Evolutionary conservation across 53 echinoderm and acorn worm species (phyloP), one percentile per base, ranked within the genome.

Genomic region (Stichopus horrens): DNA sequence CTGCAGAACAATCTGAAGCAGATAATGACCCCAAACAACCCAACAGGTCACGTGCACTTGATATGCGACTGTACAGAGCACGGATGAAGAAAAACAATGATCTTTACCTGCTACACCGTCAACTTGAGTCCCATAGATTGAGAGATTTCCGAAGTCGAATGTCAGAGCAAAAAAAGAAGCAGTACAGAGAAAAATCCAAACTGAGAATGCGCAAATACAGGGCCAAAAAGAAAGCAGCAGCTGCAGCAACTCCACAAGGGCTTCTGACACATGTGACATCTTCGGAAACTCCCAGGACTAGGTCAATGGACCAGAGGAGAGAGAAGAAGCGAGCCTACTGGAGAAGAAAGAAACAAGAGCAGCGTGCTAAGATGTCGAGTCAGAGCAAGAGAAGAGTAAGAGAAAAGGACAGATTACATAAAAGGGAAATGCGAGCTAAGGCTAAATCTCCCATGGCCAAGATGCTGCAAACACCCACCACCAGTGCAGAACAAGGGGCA

Each of bases 281-380:
- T 16, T 13, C 77, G 22, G 77, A 77, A 77, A 77, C 13, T 23
- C 18, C 22, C 58, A 16, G 59, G 19, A 55, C 83, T 18, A 83
- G 60, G 22, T 83, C 83, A 10, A 57, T 23, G 13, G 60, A 83
- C 5, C 60, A 59, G 19, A 83, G 59, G 63, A n/a, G 59, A 57
- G 57, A 57, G 21, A 58, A 22, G 65, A n/a, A 60, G 19, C 18
- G 63, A 83, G 60, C 18, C 5, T 59, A 83, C 60, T 83, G 83
- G 83, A 83, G 60, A 11, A 23, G 4, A 23, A 58, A 83, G 60
- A 83, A 83, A 21, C 57, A 58, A 20, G 83, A 58, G 23, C 20
- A 83, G 20, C n/a, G 83, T 5, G 83, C 83, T 59, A 83, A 83
- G 11, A 83, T 83, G 83, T 58, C 83, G 18, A 9, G 16, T 19